These are phyloP conservation scores for Machimus rusticus DNA, from an alignment of 2,888 invertebrate species.

Conservation along the genomic window DNA sequence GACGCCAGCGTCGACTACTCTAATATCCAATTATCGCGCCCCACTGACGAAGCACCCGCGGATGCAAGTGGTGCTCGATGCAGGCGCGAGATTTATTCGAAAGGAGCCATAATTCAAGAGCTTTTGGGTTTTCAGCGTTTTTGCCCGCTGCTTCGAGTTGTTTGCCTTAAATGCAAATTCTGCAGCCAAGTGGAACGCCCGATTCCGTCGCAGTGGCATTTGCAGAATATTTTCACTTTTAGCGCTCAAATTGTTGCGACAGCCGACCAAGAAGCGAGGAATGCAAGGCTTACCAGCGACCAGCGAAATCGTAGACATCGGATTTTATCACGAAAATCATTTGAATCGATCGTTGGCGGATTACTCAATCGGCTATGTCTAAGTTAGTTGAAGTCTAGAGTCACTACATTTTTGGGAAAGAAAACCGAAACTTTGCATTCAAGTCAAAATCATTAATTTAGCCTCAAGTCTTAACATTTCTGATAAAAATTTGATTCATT, in stretches of 20 bases:
- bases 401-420: background rate
- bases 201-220: background rate
- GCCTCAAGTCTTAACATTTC: too few relatives aligned
- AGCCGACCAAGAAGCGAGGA: background rate
- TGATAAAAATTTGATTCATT: too few relatives aligned
- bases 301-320: background rate
- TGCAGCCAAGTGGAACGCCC: slow-evolving; percentile 16
- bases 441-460: too few relatives aligned
- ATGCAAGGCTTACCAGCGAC: background rate
- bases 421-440: too few relatives aligned
- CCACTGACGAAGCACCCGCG: background rate
- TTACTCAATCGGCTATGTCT: background rate
- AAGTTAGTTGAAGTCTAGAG: background rate
- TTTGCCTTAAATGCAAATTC: slow-evolving; percentile 30
- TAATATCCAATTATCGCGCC: background rate
- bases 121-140: slow-evolving; percentile 1
- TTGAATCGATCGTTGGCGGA: background rate
- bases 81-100: slow-evolving; percentile 16
- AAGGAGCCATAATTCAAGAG: slow-evolving; percentile 22
- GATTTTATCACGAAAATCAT: background rate
- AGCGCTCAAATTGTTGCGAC: background rate
- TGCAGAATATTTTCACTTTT: slow-evolving; percentile 20
- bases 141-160: background rate
- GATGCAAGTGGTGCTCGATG: background rate
- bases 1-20: background rate